These are phyloP conservation scores for Heliconius melpomene DNA, from an alignment of 1,140 invertebrate species.

Conservation along the genomic window DNA sequence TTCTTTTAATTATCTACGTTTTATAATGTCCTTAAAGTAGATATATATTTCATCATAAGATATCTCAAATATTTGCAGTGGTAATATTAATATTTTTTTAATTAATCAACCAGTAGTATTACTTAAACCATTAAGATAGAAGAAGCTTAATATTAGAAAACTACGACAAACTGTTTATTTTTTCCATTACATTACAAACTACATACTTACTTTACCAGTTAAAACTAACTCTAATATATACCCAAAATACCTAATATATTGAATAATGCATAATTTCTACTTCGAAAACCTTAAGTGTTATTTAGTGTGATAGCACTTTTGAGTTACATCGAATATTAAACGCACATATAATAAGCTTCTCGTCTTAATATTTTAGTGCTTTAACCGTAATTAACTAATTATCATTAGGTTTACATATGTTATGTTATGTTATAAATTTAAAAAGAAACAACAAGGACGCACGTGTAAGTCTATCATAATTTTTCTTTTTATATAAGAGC, in stretches of 20 bases:
- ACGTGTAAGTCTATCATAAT: conserved; percentile 81
- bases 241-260: conserved; percentile 80
- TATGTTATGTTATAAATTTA: conserved; percentile 44
- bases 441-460: conserved; percentile 77
- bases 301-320: conserved; percentile 74
- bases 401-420: conserved; percentile 70
- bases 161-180: conserved; percentile 79
- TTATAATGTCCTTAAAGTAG: conserved; percentile 82
- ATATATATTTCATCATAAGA: conserved; percentile 82
- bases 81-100: conserved; percentile 81
- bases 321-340: conserved; percentile 68
- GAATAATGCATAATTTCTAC: conserved; percentile 80
- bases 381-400: conserved; percentile 83
- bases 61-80: conserved; percentile 82
- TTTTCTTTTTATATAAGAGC: conserved; percentile 81
- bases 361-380: conserved; percentile 75
- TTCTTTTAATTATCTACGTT: conserved; percentile 83
- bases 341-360: conserved; percentile 73
- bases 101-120: conserved; percentile 81
- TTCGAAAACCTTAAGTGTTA: conserved; percentile 75
- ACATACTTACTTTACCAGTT: conserved; percentile 80
- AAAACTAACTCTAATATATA: conserved; percentile 80
- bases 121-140: conserved; percentile 82
- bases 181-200: conserved; percentile 79
- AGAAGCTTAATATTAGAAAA: conserved; percentile 82